Base-by-base conservation (phyloP, 2,888 invertebrate species). In the Heterodera filipjevi region DNA sequence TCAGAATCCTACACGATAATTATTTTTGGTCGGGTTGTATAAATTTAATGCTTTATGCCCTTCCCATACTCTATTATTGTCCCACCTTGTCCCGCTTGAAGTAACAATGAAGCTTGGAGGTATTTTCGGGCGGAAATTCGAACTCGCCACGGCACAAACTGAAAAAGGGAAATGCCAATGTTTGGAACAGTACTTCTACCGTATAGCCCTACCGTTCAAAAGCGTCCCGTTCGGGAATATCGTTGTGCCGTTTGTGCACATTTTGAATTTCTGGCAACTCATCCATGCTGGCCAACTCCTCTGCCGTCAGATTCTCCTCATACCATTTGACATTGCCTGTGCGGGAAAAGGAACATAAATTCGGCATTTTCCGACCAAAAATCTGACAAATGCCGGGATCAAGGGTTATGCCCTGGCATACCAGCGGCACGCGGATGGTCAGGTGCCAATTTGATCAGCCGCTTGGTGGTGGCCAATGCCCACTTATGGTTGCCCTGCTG, bases 291-390 rank as follows among this genome's bases (percentile, higher is more conserved):
- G 90, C 90, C 78, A 90, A 89, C 44, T 90, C 87, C 71, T 87
- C 86, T 83, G 89, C 87, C 85, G 90, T 84, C 49, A 97, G 92
- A 86, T 93, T 93, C 87, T 94, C 94, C 89, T 94, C 93, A 90
- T 95, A 98, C 90, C 95, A 96, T 0, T 93, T 93, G 84, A 94
- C 93, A 90, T 98, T 98, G 76, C 95, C 95, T 78, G 59, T 72
- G 82, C 32, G 32, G 19, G 22, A 6, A 19, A 80, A 72, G 39
- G 39, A 39, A 39, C 39, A 6, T 10, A 12, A 12, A 6, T 39
- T 39, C 14, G n/a, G n/a, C n/a, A 53, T 22, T 12, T n/a, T n/a
- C n/a, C n/a, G n/a, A n/a, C n/a, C n/a, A n/a, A n/a, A n/a, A n/a
- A n/a, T n/a, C n/a, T n/a, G n/a, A n/a, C n/a, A n/a, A n/a, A n/a